Evolutionary conservation across 1,140 invertebrate species (phyloP), one percentile per base, ranked within the genome.

Genomic region (Zophobas atratus): DNA sequence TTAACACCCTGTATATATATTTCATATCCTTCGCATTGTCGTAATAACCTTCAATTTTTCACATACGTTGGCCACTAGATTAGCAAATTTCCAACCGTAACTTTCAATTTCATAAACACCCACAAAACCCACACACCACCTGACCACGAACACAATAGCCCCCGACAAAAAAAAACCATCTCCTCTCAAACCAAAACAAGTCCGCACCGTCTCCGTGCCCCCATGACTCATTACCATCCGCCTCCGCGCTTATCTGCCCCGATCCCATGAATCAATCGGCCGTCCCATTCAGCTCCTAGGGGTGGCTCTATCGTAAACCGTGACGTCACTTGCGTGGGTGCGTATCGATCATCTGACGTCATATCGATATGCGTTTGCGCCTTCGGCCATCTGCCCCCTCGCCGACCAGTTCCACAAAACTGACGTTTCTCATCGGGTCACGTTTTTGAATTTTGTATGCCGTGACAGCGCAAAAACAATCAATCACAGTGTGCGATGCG

Each of bases 331-430:
- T 48, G 49, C 70, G 60, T 70, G 74, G 75, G 76, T 78, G 77
- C 75, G 74, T 77, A 81, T 79, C 77, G 80, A 81, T 48, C 77
- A 39, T 39, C 38, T 77, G 70, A 81, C 80, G 80, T 81, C 80
- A 81, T 49, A 43, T 48, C 32, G 8, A 41, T 51, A 53, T 51
- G 56, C 71, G 71, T 55, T 55, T 73, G 71, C 71, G 71, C 71
- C 53, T 73, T 73, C 48, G 51, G 35, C 71, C 49, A 55, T 4
- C 39, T 55, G 20, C 38, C 71, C 36, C 41, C 38, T 39, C 41
- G 53, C 33, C 38, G 41, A 36, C 38, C 71, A 73, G 71, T 73
- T 73, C 49, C 33, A 56, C 20, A 20, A 20, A 73, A 73, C 43
- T 55, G 71, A 73, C 49, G 41, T 73, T 55, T 55, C 41, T 6